A percentile compares a stretch with the other conserved stretches of the same genome.
Conservation (phyloP, 2,888 invertebrate species). For the Phoenoteleia sp. region DNA sequence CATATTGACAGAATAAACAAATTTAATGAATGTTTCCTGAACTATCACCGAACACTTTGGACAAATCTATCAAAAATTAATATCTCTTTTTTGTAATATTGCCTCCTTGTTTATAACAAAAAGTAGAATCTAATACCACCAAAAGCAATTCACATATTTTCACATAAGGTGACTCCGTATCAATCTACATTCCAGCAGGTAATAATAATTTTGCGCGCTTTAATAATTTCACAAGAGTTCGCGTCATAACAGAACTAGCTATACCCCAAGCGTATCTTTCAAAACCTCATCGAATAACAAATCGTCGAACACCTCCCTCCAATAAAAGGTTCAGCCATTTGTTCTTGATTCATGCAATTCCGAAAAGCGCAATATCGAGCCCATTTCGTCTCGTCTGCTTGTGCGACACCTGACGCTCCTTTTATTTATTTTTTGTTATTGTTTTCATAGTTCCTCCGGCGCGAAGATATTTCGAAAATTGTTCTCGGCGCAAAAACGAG, state of each 20-base stretch:
- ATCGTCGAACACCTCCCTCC: constrained; percentile 53
- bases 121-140: constrained; percentile 23
- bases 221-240: constrained; percentile 43
- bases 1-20: too few species aligned
- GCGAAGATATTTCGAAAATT: constrained; percentile 71
- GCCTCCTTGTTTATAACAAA: too few species aligned
- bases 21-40: too few species aligned
- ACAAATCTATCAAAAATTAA: too few species aligned
- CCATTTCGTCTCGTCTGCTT: constrained; percentile 66
- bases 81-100: too few species aligned
- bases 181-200: constrained; percentile 39
- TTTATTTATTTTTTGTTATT: constrained; percentile 70
- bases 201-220: constrained; percentile 47
- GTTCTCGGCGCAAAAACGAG: constrained; percentile 64
- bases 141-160: not conserved
- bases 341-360: constrained; percentile 67
- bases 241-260: constrained; percentile 30
- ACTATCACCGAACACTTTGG: too few species aligned
- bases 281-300: constrained; percentile 54
- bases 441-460: constrained; percentile 44
- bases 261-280: constrained; percentile 28
- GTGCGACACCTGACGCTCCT: constrained; percentile 67
- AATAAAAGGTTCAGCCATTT: constrained; percentile 56
- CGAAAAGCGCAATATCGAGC: constrained; percentile 64
- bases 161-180: constrained; percentile 34